phyloP scores from a whole-genome alignment of 2,888 invertebrate genomes.

The Hartigia nigra region DNA sequence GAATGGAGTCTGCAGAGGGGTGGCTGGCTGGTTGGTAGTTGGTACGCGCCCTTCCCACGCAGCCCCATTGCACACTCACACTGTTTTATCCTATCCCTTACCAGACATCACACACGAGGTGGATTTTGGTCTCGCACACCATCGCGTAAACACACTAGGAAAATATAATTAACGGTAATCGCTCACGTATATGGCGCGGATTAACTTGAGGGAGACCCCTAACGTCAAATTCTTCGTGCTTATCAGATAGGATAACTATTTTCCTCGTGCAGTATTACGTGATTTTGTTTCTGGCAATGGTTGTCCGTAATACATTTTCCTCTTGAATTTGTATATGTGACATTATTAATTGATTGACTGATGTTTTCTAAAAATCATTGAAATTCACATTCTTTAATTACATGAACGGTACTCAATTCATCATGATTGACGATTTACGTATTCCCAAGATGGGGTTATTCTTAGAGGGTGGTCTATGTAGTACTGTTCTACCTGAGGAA shows the following conservation, averaged over 20 bases:
- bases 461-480: not conserved
- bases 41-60: slow-evolving; percentile 43
- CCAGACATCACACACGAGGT: slow-evolving; percentile 1
- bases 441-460: not conserved
- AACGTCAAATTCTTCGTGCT: slow-evolving; percentile 55
- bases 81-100: not conserved
- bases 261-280: slow-evolving; percentile 40
- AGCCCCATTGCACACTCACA: not conserved
- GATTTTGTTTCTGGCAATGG: not conserved
- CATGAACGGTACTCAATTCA: not conserved
- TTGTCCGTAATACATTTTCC: not conserved
- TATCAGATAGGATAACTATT: slow-evolving; percentile 46
- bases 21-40: slow-evolving; percentile 24
- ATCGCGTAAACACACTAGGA: slow-evolving; percentile 46
- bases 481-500: not conserved
- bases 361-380: not conserved
- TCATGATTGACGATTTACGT: not conserved
- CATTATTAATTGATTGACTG: not conserved
- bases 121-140: slow-evolving; percentile 25
- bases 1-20: slow-evolving; percentile 32
- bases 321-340: not conserved
- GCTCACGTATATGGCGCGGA: slow-evolving; percentile 64
- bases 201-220: slow-evolving; percentile 26
- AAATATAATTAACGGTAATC: slow-evolving; percentile 66
- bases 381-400: not conserved